Conservation (phyloP, 2,113 vertebrate species). For the Nestor notabilis region DNA sequence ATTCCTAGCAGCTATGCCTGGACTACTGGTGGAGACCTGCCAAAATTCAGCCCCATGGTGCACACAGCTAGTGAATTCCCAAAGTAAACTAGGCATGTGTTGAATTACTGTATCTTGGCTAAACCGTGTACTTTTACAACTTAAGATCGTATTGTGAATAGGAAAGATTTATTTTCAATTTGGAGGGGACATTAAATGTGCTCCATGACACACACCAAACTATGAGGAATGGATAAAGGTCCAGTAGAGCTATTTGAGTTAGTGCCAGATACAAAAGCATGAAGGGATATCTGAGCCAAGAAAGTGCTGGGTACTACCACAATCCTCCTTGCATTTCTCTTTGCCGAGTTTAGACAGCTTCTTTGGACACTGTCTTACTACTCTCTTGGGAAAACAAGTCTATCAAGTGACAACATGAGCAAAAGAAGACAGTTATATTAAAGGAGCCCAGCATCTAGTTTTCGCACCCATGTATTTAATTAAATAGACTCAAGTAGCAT, state of each 20-base stretch:
- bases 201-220: neutral
- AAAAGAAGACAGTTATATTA: neutral
- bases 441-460: neutral
- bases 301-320: neutral
- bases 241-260: neutral
- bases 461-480: neutral
- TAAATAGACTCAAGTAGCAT: rapidly evolving
- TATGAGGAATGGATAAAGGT: neutral
- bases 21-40: neutral
- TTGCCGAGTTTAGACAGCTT: neutral
- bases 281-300: neutral
- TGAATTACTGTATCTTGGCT: neutral
- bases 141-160: neutral
- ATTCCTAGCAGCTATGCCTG: neutral
- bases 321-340: neutral
- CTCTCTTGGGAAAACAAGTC: neutral
- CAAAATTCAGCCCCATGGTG: neutral
- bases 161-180: neutral
- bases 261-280: neutral
- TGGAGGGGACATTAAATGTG: neutral
- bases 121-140: neutral
- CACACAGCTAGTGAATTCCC: neutral
- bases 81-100: neutral
- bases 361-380: neutral
- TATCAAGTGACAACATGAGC: neutral